Percentiles rank a stretch among this genome's conserved stretches.
Conservation (phyloP, 1,140 invertebrate genomes). For the Trichonephila clavata region DNA sequence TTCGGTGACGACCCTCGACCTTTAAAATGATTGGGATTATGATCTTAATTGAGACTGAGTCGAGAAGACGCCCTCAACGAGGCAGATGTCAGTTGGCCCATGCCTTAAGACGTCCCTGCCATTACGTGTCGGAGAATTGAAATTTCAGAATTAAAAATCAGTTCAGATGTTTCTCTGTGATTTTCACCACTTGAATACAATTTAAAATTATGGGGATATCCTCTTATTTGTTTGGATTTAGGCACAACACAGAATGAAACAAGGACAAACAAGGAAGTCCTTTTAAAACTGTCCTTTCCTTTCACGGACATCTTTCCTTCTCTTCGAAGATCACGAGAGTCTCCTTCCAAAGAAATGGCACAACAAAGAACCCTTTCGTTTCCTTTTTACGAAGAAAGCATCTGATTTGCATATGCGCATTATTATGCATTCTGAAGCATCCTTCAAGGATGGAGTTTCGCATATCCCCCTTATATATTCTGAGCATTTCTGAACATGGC, state of each 20-base stretch:
- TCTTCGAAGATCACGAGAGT: background rate
- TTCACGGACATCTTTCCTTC: background rate
- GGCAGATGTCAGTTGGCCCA: too few species aligned
- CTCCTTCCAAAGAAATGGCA: background rate
- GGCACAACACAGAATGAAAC: background rate
- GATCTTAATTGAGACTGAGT: too few species aligned
- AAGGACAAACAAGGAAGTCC: background rate
- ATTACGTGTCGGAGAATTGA: too few species aligned
- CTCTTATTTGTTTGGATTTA: too few species aligned
- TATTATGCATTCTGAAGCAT: background rate
- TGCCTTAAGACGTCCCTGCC: too few species aligned
- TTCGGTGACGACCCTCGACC: too few species aligned
- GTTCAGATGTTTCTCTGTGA: too few species aligned
- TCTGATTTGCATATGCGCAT: background rate
- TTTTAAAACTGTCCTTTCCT: background rate
- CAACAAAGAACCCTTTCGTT: background rate
- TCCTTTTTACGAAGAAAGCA: background rate
- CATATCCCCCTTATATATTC: background rate
- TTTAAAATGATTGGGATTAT: too few species aligned
- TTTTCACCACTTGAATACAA: too few species aligned
- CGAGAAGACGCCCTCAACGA: too few species aligned
- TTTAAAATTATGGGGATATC: too few species aligned
- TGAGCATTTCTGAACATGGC: background rate
- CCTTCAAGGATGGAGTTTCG: background rate
- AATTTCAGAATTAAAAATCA: too few species aligned